phyloP scores from a whole-genome alignment of 1,140 invertebrate species.

The Manduca sexta region DNA sequence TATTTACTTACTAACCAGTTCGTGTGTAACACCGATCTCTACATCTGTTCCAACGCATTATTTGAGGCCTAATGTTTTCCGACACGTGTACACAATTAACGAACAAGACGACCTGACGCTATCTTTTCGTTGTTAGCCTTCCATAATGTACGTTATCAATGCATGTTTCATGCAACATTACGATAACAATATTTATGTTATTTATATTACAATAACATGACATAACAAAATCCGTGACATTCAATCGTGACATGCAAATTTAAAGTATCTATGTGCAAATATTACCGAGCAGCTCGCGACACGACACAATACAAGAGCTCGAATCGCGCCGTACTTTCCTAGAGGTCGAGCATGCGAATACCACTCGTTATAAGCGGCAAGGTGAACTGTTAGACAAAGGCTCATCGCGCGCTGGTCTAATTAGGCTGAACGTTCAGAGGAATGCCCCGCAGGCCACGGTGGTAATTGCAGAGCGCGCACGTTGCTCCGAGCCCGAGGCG shows the following conservation, averaged over 20 bases:
- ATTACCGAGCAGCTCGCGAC: too few species aligned
- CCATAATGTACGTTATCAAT: too few species aligned
- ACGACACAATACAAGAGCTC: not conserved
- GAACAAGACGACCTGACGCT: too few species aligned
- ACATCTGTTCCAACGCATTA: constrained; percentile 18
- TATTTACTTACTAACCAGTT: constrained; percentile 39
- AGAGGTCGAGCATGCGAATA: constrained; percentile 46
- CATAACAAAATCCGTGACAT: too few species aligned
- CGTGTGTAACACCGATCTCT: constrained; percentile 28
- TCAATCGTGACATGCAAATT: too few species aligned
- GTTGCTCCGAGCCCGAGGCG: constrained; percentile 23
- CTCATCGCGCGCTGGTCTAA: constrained; percentile 60
- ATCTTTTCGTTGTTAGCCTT: too few species aligned
- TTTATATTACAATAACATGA: too few species aligned
- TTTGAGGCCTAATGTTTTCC: constrained; percentile 4
- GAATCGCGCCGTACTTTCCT: constrained; percentile 32
- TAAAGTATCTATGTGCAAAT: too few species aligned
- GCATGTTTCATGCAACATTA: too few species aligned
- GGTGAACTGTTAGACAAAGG: constrained; percentile 68
- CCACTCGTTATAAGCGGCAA: constrained; percentile 51
- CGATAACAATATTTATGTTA: too few species aligned
- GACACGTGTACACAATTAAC: not conserved
- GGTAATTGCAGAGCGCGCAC: constrained; percentile 46
- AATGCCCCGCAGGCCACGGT: constrained; percentile 49
- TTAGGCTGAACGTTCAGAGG: constrained; percentile 49